Base-by-base conservation (phyloP, 2,797 vertebrate genomes). In the Sebastolobus altivelis region DNA sequence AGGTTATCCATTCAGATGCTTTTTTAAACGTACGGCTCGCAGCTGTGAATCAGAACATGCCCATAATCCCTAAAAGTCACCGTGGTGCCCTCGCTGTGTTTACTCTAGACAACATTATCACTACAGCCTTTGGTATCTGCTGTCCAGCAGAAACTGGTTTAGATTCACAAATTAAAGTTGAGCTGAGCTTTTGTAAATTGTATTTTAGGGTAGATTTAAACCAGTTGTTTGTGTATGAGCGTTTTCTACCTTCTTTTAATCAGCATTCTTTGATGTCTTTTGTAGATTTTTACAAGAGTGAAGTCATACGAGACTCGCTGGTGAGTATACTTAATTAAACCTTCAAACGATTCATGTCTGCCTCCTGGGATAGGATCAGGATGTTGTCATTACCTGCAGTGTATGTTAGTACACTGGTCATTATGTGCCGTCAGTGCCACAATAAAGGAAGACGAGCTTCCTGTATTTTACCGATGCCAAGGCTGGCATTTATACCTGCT, bases 231-330 rank as follows among this genome's bases (percentile, higher is more conserved):
- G 10, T 54, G 6, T 27, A 20, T 56, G 0, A 10, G 12, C 61
- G 29, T 73, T 20, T 13, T 29, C 7, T 25, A 6, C 18, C 35
- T 67, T 55, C n/a, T 74, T 58, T 82, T 88, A 77, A 91, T 81
- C 43, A 70, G 0, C 5, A 10, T 66, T 76, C 49, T 81, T 37
- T 74, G 1, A 18, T 84, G 11, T 86, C 63, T 79, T 92, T 79
- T 58, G 18, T 89, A 99, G 98, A 97, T 89, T 99, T 99, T 95
- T 99, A 99, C 94, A 98, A 96, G 95, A 99, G 98, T 93, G 98
- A 99, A 93, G 96, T 99, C 91, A 97, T 99, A 85, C 96, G 97
- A 92, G 99, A 99, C 94, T 99, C 98, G 59, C 95, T 99, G 98
- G 98, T 99, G 96, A 99, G 98, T 97, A 89, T 71, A 12, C 62